Evolutionary conservation across 2,888 invertebrate genomes (phyloP).

Genomic region (Lycophotia porphyrea): DNA sequence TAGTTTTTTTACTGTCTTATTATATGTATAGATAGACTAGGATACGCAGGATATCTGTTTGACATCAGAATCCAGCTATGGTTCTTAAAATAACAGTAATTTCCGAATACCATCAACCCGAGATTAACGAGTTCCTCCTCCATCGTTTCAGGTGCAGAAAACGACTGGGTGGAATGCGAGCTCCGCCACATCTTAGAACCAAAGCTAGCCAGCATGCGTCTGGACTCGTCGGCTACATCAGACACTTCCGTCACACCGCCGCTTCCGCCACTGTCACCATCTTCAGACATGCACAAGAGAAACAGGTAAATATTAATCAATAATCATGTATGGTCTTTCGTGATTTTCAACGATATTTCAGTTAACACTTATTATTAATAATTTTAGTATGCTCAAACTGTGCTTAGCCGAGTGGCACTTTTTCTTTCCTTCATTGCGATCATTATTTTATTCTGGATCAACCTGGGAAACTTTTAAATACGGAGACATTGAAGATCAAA

Average conservation of each 20-base stretch:
- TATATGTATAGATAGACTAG: too few species aligned
- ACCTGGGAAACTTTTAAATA: not conserved
- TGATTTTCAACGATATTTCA: not conserved
- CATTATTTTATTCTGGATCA: not conserved
- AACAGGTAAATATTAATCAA: slow-evolving; percentile 77
- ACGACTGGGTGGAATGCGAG: slow-evolving; percentile 96
- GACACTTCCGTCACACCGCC: slow-evolving; percentile 94
- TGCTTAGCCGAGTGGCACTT: not conserved
- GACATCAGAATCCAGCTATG: not conserved
- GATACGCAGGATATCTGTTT: too few species aligned
- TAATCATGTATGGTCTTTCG: not conserved
- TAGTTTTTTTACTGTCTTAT: too few species aligned
- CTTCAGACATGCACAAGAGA: slow-evolving; percentile 89
- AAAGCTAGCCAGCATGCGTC: slow-evolving; percentile 91
- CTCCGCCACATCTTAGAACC: slow-evolving; percentile 94
- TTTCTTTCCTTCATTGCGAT: not conserved
- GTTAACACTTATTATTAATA: not conserved
- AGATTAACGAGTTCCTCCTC: not conserved
- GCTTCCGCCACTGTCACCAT: slow-evolving; percentile 93
- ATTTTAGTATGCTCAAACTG: not conserved
- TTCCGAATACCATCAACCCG: not conserved
- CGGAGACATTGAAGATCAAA: not conserved
- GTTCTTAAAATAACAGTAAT: not conserved
- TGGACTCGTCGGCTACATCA: slow-evolving; percentile 92
- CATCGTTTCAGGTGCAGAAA: slow-evolving; percentile 89